phyloP scores from a whole-genome alignment of 2,888 invertebrate species.

The Leistus spinibarbis region DNA sequence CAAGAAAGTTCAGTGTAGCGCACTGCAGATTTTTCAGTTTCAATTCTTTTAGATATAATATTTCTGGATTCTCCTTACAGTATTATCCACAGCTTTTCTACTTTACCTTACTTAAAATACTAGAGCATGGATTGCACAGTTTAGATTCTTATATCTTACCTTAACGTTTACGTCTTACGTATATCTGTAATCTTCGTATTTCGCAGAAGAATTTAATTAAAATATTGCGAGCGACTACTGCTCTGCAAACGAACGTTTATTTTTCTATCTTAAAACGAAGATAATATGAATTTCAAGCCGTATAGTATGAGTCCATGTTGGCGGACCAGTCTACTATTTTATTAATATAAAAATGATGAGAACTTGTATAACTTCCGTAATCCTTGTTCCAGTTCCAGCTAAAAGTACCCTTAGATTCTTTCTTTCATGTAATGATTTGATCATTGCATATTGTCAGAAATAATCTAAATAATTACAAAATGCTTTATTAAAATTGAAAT shows the following conservation, averaged over 20 bases:
- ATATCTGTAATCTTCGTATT: slow-evolving; percentile 12
- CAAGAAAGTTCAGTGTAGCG: no score
- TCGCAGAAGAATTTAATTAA: slow-evolving; percentile 17
- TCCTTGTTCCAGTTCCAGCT: not conserved
- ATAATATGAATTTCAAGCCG: slow-evolving; percentile 6
- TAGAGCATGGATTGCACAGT: not conserved
- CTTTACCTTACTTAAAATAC: not conserved
- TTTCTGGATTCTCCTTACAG: no score
- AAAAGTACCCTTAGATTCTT: no score
- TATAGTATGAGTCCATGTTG: not conserved
- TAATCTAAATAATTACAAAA: no score
- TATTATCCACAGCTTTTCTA: no score
- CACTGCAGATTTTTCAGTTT: no score
- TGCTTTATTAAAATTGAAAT: no score
- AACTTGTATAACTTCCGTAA: not conserved
- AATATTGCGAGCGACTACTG: slow-evolving; percentile 1
- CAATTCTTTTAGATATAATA: no score
- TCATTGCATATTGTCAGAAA: no score
- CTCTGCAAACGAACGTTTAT: slow-evolving; percentile 1
- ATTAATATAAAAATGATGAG: not conserved
- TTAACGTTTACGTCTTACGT: not conserved
- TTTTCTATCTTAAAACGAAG: slow-evolving; percentile 9
- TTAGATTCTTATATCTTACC: slow-evolving; percentile 5
- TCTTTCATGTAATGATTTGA: no score
- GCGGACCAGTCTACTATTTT: not conserved